Evolutionary conservation across 2,113 vertebrate species (phyloP).

Genomic region (Alouatta palliata): DNA sequence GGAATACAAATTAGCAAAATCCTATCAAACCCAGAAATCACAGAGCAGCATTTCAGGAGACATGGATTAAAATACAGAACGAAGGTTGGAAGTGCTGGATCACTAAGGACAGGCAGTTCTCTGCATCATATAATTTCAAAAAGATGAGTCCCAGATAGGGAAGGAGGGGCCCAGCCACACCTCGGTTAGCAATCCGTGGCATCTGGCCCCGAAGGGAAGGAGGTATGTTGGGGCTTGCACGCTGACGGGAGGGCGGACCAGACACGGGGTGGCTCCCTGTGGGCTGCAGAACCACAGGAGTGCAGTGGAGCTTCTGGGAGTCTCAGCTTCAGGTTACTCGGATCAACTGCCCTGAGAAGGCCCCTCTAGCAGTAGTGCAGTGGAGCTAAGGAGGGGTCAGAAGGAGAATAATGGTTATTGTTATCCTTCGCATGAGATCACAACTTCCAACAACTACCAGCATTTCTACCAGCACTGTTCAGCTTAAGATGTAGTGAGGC

Average conservation of each 20-base stretch:
- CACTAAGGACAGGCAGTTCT: slow-evolving; percentile 31
- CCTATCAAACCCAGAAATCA: neutral
- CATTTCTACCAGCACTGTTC: neutral
- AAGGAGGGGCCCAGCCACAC: slow-evolving; percentile 82
- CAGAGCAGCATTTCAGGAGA: neutral
- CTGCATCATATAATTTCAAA: slow-evolving; percentile 42
- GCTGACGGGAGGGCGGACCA: slow-evolving; percentile 66
- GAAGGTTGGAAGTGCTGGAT: slow-evolving; percentile 33
- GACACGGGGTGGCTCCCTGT: slow-evolving; percentile 65
- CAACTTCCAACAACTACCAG: neutral
- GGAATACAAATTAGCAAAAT: neutral
- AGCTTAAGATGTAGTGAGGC: neutral
- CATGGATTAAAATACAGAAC: neutral
- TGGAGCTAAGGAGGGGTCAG: slow-evolving; percentile 32
- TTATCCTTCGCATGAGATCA: neutral
- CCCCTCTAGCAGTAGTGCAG: neutral
- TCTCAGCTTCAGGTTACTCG: slow-evolving; percentile 5
- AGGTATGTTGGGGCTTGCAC: slow-evolving; percentile 82
- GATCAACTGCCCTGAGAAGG: neutral
- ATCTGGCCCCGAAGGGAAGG: slow-evolving; percentile 81
- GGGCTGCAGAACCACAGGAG: slow-evolving; percentile 57
- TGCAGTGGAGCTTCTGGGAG: slow-evolving; percentile 51
- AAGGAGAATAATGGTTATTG: neutral
- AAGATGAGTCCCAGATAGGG: slow-evolving; percentile 41
- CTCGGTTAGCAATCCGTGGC: slow-evolving; percentile 85